Percentiles rank a stretch among this genome's conserved stretches.
Evolutionary conservation across 2,888 invertebrate species (phyloP).

Genomic region (Nemotelus nigrinus): DNA sequence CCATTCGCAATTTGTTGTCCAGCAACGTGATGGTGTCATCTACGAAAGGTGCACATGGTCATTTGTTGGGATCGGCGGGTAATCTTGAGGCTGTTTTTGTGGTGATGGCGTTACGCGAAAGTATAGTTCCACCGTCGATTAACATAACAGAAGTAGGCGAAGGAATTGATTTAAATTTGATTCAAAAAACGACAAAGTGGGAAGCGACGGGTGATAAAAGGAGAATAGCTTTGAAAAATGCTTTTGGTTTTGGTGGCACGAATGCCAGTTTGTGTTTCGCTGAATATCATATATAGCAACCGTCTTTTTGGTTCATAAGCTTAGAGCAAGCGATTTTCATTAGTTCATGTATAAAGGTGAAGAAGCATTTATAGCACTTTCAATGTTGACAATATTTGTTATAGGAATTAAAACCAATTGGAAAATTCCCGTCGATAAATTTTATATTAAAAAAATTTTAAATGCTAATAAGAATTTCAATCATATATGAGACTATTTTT

Average conservation of each 20-base stretch:
- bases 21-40: constrained; percentile 79
- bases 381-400: no score
- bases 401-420: no score
- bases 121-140: constrained; percentile 85
- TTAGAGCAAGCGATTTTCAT: not conserved
- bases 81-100: constrained; percentile 92
- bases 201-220: constrained; percentile 54
- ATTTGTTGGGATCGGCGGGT: constrained; percentile 96
- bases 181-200: constrained; percentile 66
- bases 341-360: not conserved
- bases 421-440: no score
- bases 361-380: constrained; percentile 29
- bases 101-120: constrained; percentile 78
- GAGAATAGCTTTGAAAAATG: constrained; percentile 90
- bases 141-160: constrained; percentile 81
- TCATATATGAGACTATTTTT: no score
- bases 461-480: no score
- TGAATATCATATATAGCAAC: constrained; percentile 54
- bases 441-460: no score
- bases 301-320: not conserved
- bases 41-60: constrained; percentile 97
- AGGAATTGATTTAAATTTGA: constrained; percentile 74
- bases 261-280: constrained; percentile 87
- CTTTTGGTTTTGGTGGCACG: constrained; percentile 99
- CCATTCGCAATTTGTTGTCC: constrained; percentile 77